phyloP scores from a whole-genome alignment of 2,797 vertebrate species.

The Hydrolagus colliei region DNA sequence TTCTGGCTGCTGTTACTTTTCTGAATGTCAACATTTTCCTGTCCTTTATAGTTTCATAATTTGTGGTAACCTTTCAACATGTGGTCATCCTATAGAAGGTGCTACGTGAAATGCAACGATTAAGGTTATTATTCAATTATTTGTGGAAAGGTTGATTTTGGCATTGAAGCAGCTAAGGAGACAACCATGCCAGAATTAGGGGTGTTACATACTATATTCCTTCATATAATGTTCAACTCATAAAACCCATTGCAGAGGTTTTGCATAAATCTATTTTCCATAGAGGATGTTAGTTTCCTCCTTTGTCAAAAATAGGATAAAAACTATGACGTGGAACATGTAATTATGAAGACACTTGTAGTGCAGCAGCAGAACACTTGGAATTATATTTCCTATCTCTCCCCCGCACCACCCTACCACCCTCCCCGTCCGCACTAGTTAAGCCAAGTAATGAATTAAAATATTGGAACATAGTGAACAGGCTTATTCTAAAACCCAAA shows the following conservation, averaged over 20 bases:
- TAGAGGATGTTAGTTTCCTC: background rate
- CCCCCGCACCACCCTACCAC: background rate
- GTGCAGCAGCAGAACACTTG: background rate
- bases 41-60: background rate
- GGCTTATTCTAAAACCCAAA: background rate
- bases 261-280: background rate
- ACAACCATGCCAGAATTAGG: background rate
- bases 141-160: background rate
- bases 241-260: background rate
- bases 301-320: background rate
- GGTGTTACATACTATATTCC: background rate
- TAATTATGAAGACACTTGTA: background rate
- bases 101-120: no score
- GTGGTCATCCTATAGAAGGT: background rate
- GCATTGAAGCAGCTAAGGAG: background rate
- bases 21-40: constrained; percentile 2
- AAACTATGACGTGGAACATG: background rate
- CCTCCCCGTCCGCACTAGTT: background rate
- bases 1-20: constrained; percentile 10
- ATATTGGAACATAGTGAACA: background rate
- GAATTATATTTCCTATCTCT: background rate
- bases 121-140: background rate
- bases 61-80: background rate
- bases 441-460: constrained; percentile 11
- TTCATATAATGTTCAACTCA: constrained; percentile 2